Base-by-base conservation (phyloP, 2,888 invertebrate genomes). In the Cataglyphis albicans region DNA sequence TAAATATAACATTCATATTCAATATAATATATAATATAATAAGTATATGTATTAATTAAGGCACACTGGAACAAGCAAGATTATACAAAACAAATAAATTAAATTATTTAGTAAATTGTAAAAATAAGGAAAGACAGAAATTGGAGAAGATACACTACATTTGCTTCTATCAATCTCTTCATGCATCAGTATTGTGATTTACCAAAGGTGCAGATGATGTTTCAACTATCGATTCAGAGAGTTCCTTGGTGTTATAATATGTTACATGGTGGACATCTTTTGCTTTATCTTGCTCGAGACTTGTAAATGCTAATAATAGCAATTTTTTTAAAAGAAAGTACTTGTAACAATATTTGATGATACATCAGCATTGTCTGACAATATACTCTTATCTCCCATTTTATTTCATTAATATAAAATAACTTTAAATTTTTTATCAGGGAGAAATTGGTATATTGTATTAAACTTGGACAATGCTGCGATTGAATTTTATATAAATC, bases 111-210 rank as follows among this genome's bases (percentile, higher is more conserved):
- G 18, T 12, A 29, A 55, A 41, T 32, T 63, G 6, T 29, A 55
- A 65, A 48, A 10, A n/a, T 21, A 18, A 29, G n/a, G 38, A 18
- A 29, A 15, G 38, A 4, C 48, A n/a, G n/a, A 29, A 59, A 25
- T 9, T 12, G 2, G 29, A 12, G 38, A 25, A 38, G 68, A 18
- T 81, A 88, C 86, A 32, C 87, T 88, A 88, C 18, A 7, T 68
- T 85, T 80, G 35, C 2, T 68, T 70, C 29, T 65, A 81, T 35
- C 61, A 75, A 35, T 21, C 68, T 64, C 70, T 68, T 21, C 48
- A 32, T 32, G 15, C 61, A 0, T 82, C 68, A 63, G 61, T 61
- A 81, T 57, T 80, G 80, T 81, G 38, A 64, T 81, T 73, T 55
- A 35, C 4, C n/a, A 35, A 3, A 52, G 61, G 25, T 12, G 44